Evolutionary conservation across 2,888 invertebrate species (phyloP).

Genomic region (Flabesymbios commensalis): DNA sequence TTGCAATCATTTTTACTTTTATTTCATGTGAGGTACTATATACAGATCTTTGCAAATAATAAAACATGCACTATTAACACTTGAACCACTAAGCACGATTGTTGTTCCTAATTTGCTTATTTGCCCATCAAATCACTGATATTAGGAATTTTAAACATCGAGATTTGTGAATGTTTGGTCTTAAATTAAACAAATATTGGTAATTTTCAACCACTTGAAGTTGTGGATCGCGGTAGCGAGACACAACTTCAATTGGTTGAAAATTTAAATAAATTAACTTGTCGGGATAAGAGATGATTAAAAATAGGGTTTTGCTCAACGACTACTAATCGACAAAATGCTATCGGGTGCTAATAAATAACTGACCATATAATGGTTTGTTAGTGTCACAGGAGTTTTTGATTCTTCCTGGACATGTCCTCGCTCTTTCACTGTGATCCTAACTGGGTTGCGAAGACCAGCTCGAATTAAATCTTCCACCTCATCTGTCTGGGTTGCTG

Average conservation of each 20-base stretch:
- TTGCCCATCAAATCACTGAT: neutral
- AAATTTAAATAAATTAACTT: no score
- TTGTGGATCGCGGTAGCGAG: no score
- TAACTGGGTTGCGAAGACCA: constrained; percentile 88
- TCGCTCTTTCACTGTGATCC: constrained; percentile 85
- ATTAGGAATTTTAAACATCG: no score
- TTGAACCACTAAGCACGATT: no score
- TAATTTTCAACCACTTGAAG: no score
- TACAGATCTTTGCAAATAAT: no score
- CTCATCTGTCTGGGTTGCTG: constrained; percentile 96
- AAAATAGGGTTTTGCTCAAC: neutral
- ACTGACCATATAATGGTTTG: constrained; percentile 75
- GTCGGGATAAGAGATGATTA: neutral
- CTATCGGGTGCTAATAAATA: no score
- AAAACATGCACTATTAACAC: no score
- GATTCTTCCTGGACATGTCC: constrained; percentile 30
- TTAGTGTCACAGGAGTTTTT: constrained; percentile 64
- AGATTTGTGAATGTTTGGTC: no score
- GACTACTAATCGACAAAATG: neutral
- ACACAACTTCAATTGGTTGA: no score
- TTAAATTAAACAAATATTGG: no score
- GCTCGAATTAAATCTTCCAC: constrained; percentile 88
- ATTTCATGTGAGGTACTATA: no score
- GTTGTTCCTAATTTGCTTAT: neutral
- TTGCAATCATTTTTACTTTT: neutral